phyloP scores from a whole-genome alignment of 2,113 vertebrate species.

The Stercorarius parasiticus region DNA sequence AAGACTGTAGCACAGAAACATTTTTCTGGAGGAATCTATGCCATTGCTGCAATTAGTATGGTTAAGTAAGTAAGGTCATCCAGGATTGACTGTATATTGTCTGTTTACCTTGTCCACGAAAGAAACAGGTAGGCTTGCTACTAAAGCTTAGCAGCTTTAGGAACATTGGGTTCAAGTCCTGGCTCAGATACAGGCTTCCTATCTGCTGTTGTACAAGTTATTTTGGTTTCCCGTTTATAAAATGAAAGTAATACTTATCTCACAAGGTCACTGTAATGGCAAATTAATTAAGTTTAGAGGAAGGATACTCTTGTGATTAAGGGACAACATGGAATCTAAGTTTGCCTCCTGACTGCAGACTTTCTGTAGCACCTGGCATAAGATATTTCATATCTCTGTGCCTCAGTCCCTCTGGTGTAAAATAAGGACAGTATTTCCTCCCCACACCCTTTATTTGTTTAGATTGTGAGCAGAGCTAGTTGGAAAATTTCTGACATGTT shows the following conservation, averaged over 20 bases:
- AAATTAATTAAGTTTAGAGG: conserved; percentile 9
- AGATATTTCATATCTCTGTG: not conserved
- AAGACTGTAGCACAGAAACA: not conserved
- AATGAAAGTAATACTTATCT: conserved; percentile 4
- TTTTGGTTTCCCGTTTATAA: conserved; percentile 1
- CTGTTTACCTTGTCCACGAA: not conserved
- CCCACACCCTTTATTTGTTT: conserved; percentile 36
- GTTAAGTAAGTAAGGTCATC: not conserved
- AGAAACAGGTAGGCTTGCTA: not conserved
- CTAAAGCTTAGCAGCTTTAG: not conserved
- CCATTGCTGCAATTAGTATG: not conserved
- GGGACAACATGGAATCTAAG: not conserved
- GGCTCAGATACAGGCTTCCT: not conserved
- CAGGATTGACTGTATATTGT: not conserved
- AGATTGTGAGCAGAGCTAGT: not conserved
- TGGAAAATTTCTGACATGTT: conserved; percentile 47
- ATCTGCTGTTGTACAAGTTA: not conserved
- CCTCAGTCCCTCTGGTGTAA: not conserved
- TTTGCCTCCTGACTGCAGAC: not conserved
- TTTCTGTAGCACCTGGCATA: not conserved
- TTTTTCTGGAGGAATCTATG: not conserved
- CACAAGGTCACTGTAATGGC: not conserved
- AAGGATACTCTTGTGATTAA: conserved; percentile 6
- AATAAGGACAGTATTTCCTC: conserved; percentile 28
- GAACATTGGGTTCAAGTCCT: not conserved